phyloP scores from a whole-genome alignment of 2,113 vertebrate genomes.

The Hyperoodon ampullatus region DNA sequence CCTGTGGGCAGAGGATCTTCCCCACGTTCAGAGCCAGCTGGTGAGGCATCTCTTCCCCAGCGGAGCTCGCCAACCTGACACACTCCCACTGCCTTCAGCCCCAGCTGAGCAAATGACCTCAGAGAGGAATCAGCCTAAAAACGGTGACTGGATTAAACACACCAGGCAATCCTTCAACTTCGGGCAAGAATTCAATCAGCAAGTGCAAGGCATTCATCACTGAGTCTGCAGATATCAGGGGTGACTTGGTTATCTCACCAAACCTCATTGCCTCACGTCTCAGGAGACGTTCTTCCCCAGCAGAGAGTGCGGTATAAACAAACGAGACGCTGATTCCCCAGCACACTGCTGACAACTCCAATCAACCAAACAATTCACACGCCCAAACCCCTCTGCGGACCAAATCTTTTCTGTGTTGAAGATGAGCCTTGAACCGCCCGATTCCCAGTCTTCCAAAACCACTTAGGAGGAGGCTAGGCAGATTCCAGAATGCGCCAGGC shows the following conservation, averaged over 20 bases:
- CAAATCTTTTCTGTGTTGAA: not conserved
- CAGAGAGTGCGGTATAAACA: not conserved
- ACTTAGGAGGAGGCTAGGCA: not conserved
- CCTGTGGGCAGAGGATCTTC: not conserved
- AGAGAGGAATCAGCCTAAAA: not conserved
- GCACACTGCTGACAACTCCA: not conserved
- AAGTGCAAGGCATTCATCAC: not conserved
- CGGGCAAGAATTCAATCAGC: not conserved
- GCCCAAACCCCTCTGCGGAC: not conserved
- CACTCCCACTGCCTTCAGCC: no score
- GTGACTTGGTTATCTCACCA: not conserved
- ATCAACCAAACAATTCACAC: not conserved
- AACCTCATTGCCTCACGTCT: not conserved
- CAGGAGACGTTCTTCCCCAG: not conserved
- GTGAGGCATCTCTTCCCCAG: not conserved
- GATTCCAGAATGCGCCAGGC: not conserved
- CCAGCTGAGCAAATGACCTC: rapidly evolving
- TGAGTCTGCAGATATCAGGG: not conserved
- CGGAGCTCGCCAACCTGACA: not conserved
- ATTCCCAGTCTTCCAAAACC: not conserved
- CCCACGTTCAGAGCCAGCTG: not conserved
- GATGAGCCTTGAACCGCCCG: not conserved
- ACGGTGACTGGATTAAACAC: not conserved
- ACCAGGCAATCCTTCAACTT: not conserved
- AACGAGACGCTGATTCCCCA: not conserved